Evolutionary conservation across 2,797 vertebrate genomes (phyloP), one percentile per base, ranked within the genome.

Genomic region (Pristis pectinata): DNA sequence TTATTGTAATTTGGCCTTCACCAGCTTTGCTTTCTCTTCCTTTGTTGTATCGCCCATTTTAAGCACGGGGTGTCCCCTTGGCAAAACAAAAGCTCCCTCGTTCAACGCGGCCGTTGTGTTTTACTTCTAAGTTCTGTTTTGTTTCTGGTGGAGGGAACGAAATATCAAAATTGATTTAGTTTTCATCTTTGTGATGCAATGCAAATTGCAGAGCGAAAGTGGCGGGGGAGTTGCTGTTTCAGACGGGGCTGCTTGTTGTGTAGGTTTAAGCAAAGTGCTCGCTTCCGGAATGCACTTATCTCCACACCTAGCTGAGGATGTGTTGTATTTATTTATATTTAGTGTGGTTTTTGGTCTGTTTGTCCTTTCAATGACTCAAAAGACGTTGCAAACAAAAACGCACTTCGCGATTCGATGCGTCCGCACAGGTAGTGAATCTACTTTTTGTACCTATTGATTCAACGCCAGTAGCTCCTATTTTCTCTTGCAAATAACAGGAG

Each of bases 31-130:
- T 89, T 56, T 34, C 8, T 34, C 59, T 30, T 61, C n/a, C n/a
- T 34, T 30, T 59, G 53, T 37, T 56, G 56, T 19, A 61, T 89
- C 85, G 85, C 34, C 85, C 85, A 89, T 89, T 89, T 89, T 89
- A 37, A 64, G 59, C 17, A 9, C n/a, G 59, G 34, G n/a, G 64
- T 67, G 64, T 67, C 64, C 4, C 15, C 64, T 17, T 67, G 67
- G 13, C 64, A 15, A 67, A 67, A 67, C 64, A 67, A 22, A 22
- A 64, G 27, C 24, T 85, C 27, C 9, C 27, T 56, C 82, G 4
- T 44, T 83, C 80, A 53, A 7, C 44, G 24, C 24, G 7, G 41
- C 0, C 74, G 24, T 0, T 44, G 10, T 22, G 27, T 56, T 53
- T 34, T 87, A 0, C 59, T 11, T 56, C 85, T 34, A 2, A 34